Evolutionary conservation across 1,140 invertebrate species (phyloP), one percentile per base, ranked within the genome.

Genomic region (Venturia canescens): DNA sequence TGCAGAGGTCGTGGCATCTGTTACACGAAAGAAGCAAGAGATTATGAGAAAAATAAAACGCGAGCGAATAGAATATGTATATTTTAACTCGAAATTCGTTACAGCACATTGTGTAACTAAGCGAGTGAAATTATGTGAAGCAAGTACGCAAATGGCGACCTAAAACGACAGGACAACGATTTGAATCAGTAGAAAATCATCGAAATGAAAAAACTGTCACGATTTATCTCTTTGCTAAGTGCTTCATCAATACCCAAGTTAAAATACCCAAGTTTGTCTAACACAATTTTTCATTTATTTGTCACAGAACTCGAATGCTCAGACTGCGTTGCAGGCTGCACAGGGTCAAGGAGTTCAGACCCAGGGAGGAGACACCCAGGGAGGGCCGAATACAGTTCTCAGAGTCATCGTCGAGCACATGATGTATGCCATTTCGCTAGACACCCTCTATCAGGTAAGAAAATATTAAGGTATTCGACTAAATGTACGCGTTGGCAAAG

Each of bases 401-500:
- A 95, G 99, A 79, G 98, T 99, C 70, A 99, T 99, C 90, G 96
- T 99, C 84, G 98, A 99, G 91, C 98, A 99, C 92, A 97, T 99
- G 95, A 94, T 99, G 80, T 99, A 99, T 91, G 98, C 98, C 16
- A 98, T 99, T 83, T 98, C 98, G 48, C 94, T 99, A 86, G 98
- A 99, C 89, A 97, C 99, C 72, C 94, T 99, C 80, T 96, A 99
- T 93, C 94, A 96, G 94, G 96, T 97, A 91, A 92, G 91, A 87
- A 18, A 70, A 11, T 2, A 16, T 63, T 27, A 26, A 23, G 0
- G 23, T 9, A 66, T 66, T 57, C 38, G 13, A 44, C 7, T 44
- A 13, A 44, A 44, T 34, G 3, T 44, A 44, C 13, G 7, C 13
- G 13, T 44, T 44, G 1, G 7, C 11, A 5, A 9, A 44, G 13